Base-by-base conservation (phyloP, 2,797 vertebrate species). In the Bucorvus abyssinicus region DNA sequence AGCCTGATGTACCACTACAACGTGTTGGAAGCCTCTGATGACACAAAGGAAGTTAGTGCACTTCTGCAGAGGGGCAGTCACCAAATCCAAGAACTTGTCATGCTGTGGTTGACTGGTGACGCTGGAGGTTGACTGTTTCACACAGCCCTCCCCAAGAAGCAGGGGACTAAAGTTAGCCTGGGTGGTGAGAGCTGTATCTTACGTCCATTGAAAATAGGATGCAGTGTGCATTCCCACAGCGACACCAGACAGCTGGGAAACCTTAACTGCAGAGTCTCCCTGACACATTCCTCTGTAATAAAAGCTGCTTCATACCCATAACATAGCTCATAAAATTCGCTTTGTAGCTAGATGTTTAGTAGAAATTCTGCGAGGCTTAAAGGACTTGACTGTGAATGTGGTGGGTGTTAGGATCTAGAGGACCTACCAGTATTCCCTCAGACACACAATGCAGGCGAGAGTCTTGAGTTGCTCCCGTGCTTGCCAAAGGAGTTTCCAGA, bases 401-500 rank as follows among this genome's bases (percentile, higher is more conserved):
- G 27, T 32, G 45, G 47, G 56, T 94, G 91, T 78, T 86, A 55
- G 1, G 45, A 78, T 53, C 67, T 59, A 89, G 61, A 79, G 36
- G 23, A 80, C 70, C 63, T 38, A 1, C 3, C 56, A 67, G 34
- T 30, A 10, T 67, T 55, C 56, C 15, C 70, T 32, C 52, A n/a
- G 83, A 68, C 26, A 56, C 61, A 59, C 2, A 3, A 32, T 4
- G 55, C 38, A 59, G 32, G 42, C 3, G 16, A 8, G 2, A 94
- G 74, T 45, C 52, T 78, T 34, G 67, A 45, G 20, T 64, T 73
- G 49, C 64, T 74, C 29, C 8, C 56, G 60, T 45, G 55, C 84
- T 65, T 85, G 88, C 88, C 86, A 89, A 82, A 78, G 84, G 77
- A 84, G 86, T 89, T 88, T 67, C 77, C 84, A 94, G 84, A 53